Evolutionary conservation across 2,888 invertebrate genomes (phyloP).

Genomic region (Drosophila picticornis): DNA sequence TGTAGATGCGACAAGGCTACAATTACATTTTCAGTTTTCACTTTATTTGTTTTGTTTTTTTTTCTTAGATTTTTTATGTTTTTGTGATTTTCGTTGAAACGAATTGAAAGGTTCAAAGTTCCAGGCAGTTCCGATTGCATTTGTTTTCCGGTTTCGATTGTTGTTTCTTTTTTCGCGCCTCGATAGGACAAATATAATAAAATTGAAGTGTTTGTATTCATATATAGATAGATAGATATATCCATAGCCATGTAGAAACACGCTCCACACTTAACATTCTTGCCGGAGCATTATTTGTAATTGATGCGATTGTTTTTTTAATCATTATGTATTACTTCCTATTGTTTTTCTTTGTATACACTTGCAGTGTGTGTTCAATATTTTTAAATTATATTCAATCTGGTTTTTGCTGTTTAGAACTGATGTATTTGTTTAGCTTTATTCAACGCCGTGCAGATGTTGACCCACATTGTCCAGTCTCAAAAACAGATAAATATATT

Average conservation of each 20-base stretch:
- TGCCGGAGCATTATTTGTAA: conserved; percentile 8
- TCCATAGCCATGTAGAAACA: conserved; percentile 10
- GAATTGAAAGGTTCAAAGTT: conserved; percentile 47
- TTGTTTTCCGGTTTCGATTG: conserved; percentile 3
- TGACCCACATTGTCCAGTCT: not conserved
- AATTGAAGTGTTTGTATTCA: not conserved
- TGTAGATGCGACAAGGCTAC: conserved; percentile 15
- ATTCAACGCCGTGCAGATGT: not conserved
- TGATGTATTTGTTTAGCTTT: not conserved
- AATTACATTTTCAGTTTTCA: conserved; percentile 36
- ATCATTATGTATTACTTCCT: not conserved
- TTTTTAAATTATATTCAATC: not conserved
- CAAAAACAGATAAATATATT: not conserved
- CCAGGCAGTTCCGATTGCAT: conserved; percentile 9
- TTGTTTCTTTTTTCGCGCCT: not conserved
- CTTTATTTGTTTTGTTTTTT: conserved; percentile 26
- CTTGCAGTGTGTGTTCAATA: not conserved
- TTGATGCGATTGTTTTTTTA: conserved; percentile 11
- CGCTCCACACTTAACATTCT: conserved; percentile 10
- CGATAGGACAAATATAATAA: conserved; percentile 5
- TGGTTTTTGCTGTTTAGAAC: not conserved
- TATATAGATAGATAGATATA: not conserved
- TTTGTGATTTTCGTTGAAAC: conserved; percentile 36
- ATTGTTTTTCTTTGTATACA: not conserved
- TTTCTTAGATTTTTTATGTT: conserved; percentile 1